Base-by-base conservation (phyloP, 2,888 invertebrate species). In the Halocaridina rubra region DNA sequence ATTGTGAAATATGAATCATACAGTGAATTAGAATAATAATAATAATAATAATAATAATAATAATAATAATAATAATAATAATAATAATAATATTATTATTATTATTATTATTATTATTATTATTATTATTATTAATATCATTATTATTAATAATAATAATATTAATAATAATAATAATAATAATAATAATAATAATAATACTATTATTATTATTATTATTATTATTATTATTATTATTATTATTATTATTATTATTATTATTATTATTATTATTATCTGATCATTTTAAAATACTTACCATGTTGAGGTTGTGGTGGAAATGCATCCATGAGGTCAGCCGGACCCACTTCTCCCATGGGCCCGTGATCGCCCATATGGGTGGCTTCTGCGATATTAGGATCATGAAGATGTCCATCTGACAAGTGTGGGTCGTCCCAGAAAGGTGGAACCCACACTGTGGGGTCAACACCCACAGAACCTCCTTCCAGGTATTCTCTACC, bases 371-470 rank as follows among this genome's bases (percentile, higher is more conserved):
- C 80, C 80, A 81, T 81, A 64, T 81, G 80, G 80, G 80, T 30
- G 67, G 81, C 75, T 24, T 81, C 81, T n/a, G 53, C 67, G 67
- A 81, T 81, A 67, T 53, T 27, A 0, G 81, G 81, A 67, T 81
- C 81, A 24, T 81, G 81, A 1, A 81, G 81, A 33, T 81, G 81
- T 32, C 59, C 53, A 24, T 81, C 81, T 16, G 81, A 24, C 3
- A 81, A 75, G 64, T 81, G 81, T 3, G 81, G 75, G 46, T 81
- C 81, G 8, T 81, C 81, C 81, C 81, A 81, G 76, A 81, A 81
- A 30, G 81, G 81, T 24, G 81, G 81, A 30, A 81, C 81, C 81
- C 81, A 81, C 32, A 81, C 81, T 7, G 81, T 64, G 24, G 81
- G 75, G 67, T 81, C 81, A 29, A 81, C 81, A 16, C 76, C 81